Base-by-base conservation (phyloP, 2,888 invertebrate genomes). In the Sacculina carcini region DNA sequence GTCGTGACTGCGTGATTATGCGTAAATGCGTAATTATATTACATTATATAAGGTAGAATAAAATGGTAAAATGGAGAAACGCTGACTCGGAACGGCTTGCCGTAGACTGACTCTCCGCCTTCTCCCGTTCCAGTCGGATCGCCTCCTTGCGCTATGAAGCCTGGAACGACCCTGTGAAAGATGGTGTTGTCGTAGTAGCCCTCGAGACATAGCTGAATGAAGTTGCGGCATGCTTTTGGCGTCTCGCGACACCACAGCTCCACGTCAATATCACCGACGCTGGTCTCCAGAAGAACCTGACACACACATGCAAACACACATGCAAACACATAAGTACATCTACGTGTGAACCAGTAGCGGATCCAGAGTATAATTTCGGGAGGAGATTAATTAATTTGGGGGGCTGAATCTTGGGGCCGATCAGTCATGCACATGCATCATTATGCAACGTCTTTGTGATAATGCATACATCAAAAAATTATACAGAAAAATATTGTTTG, bases 181-280 rank as follows among this genome's bases (percentile, higher is more conserved):
- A 85, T 79, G 31, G 82, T 82, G 19, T 77, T 77, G 67, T 90
- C 75, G 63, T 94, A 96, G 67, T 90, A 94, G 4, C 84, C 84
- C 69, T 98, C 96, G 74, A 94, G 69, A 62, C 94, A 96, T 4
- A 96, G 69, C 64, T 99, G 98, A 48, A 98, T 76, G 62, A 92
- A 92, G 66, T 92, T 92, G 51, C 83, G 71, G 61, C 82, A 83
- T 5, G 98, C 87, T 66, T 85, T 83, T 0, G 98, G 96, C 1
- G 89, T 76, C 69, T 98, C 98, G 63, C 86, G 85, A 0, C 90
- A 77, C 96, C 96, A 98, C 63, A 98, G 68, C 66, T 99, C 98
- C 55, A 99, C 76, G 61, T 99, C 98, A 56, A 99, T 85, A 61
- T 98, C 94, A 5, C 98, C 98, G 1, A 81, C 84, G 36, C 84